Evolutionary conservation across 2,113 vertebrate genomes (phyloP).

Genomic region (Himantopus leucocephalus): DNA sequence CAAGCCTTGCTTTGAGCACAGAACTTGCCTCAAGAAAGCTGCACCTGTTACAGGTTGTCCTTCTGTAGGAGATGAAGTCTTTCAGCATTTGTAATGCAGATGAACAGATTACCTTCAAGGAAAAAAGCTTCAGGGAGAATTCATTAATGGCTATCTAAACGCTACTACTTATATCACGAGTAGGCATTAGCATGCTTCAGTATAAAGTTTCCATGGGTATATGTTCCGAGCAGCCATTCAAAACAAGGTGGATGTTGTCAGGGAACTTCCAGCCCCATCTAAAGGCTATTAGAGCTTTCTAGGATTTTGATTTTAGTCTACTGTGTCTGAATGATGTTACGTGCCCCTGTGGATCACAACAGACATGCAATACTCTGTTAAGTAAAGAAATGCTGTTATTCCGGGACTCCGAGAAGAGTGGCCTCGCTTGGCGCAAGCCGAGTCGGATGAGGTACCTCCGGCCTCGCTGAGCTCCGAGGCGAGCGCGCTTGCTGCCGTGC

Average conservation of each 20-base stretch:
- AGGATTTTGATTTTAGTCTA: not conserved
- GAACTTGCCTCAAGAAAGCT: not conserved
- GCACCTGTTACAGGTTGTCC: not conserved
- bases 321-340: not conserved
- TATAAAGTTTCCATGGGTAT: not conserved
- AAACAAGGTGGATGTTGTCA: not conserved
- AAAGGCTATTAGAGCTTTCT: not conserved
- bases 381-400: not conserved
- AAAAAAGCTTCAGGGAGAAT: not conserved
- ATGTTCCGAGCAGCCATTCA: not conserved
- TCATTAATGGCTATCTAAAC: not conserved
- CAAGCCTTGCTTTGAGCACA: not conserved
- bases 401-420: not conserved
- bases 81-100: not conserved
- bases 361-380: not conserved
- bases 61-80: not conserved
- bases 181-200: not conserved
- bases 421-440: accelerated
- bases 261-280: not conserved
- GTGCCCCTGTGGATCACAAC: not conserved
- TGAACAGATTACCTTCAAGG: not conserved
- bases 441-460: accelerated
- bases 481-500: accelerated
- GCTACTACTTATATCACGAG: accelerated
- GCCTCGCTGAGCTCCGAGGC: not conserved